These are phyloP conservation scores for Kryptopterus vitreolus DNA, from an alignment of 2,797 vertebrate genomes.

Conservation along the genomic window DNA sequence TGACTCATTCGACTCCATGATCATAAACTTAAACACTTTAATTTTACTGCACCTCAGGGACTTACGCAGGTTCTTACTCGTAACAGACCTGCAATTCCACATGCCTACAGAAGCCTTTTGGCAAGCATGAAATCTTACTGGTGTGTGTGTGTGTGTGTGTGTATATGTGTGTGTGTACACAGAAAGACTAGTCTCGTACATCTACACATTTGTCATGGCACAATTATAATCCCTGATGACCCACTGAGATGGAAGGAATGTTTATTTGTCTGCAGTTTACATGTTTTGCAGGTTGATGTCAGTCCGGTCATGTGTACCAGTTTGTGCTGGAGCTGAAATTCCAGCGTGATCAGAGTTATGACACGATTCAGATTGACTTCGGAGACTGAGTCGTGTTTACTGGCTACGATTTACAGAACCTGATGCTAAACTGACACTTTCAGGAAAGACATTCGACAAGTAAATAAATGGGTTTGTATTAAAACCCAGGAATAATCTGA, in stretches of 20 bases:
- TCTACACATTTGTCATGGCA: neutral
- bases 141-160: neutral
- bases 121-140: neutral
- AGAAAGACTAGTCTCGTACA: neutral
- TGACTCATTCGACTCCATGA: neutral
- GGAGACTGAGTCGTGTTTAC: neutral
- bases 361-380: neutral
- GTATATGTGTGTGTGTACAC: neutral
- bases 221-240: neutral
- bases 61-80: conserved; percentile 35
- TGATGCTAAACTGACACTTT: neutral
- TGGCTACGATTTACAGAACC: neutral
- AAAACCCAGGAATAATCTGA: neutral
- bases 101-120: neutral
- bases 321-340: neutral
- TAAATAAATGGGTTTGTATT: neutral
- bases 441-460: neutral
- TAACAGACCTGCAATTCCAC: neutral
- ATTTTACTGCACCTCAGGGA: neutral
- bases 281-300: neutral
- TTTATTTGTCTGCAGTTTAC: neutral
- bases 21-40: neutral
- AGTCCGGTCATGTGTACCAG: neutral
- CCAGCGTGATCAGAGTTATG: neutral
- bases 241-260: neutral